Conservation (phyloP, 2,113 vertebrate species). For the Pomatorhinus ruficollis region DNA sequence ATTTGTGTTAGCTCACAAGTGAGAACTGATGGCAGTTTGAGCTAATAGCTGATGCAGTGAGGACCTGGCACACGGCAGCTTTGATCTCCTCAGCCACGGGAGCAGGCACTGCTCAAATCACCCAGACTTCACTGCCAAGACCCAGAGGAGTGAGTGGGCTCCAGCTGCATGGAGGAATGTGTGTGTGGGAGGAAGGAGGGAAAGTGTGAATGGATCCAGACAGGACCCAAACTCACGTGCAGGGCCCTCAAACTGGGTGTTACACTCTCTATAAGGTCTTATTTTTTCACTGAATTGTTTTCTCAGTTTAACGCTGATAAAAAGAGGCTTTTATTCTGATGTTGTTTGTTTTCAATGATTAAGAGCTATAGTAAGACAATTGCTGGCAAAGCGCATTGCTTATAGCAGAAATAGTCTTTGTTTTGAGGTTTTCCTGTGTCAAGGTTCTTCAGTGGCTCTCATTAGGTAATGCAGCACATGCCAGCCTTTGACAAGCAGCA, state of each 20-base stretch:
- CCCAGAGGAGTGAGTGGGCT: rapidly evolving
- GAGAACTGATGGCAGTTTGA: conserved; percentile 3
- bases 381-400: background rate
- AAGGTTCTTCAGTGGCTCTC: background rate
- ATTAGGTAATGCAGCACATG: background rate
- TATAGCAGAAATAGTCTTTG: background rate
- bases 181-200: background rate
- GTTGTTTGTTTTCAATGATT: conserved; percentile 52
- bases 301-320: background rate
- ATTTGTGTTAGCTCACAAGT: background rate
- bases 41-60: background rate
- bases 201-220: background rate
- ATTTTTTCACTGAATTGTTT: background rate
- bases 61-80: background rate
- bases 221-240: background rate
- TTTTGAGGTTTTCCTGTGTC: conserved; percentile 2
- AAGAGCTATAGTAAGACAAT: conserved; percentile 6
- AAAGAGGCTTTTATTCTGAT: background rate
- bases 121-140: background rate
- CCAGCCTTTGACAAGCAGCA: background rate
- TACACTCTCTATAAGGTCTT: background rate
- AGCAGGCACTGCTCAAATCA: background rate
- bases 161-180: background rate
- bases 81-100: background rate
- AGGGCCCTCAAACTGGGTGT: background rate